Base-by-base conservation (phyloP, 2,113 vertebrate species). In the Plestiodon gilberti region DNA sequence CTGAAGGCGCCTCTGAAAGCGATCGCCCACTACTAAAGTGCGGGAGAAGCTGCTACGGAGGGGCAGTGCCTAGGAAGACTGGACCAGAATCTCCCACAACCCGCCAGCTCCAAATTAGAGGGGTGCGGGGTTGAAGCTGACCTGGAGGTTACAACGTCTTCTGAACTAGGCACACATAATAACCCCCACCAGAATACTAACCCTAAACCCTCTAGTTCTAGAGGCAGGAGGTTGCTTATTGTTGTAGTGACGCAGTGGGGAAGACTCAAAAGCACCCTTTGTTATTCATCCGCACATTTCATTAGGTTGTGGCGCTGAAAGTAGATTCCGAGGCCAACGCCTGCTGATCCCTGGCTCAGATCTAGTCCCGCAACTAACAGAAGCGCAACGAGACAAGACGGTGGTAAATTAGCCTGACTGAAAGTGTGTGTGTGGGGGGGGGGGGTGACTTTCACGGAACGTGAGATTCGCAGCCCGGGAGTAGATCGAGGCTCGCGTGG, bases 11-110 rank as follows among this genome's bases (percentile, higher is more conserved):
- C 70, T 80, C 14, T 15, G 2, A 28, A 30, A 84, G 83, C 86
- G 90, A 83, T 84, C 81, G 80, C 43, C 87, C 61, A 76, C 73
- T 25, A 35, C 10, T 8, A 23, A 6, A n/a, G n/a, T n/a, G n/a
- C n/a, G n/a, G 38, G 59, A 59, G 25, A 64, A n/a, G 14, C 23
- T 23, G n/a, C 38, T 61, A 3, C 3, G 3, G 25, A 48, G 43
- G 43, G 43, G 43, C 43, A 28, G 30, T 18, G 25, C 20, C 52
- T 13, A 10, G 33, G 14, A 28, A 17, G 30, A 2, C 40, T 64
- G 43, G 22, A 35, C 65, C 13, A 10, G 28, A 25, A 3, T 13
- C 9, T 35, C 43, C 64, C 65, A 4, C 25, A 30, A n/a, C 67
- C 13, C 20, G 5, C 55, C 13, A 8, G 23, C 38, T 67, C 1